These are phyloP conservation scores for Datnioides undecimradiatus DNA, from an alignment of 2,113 vertebrate genomes.

Conservation along the genomic window DNA sequence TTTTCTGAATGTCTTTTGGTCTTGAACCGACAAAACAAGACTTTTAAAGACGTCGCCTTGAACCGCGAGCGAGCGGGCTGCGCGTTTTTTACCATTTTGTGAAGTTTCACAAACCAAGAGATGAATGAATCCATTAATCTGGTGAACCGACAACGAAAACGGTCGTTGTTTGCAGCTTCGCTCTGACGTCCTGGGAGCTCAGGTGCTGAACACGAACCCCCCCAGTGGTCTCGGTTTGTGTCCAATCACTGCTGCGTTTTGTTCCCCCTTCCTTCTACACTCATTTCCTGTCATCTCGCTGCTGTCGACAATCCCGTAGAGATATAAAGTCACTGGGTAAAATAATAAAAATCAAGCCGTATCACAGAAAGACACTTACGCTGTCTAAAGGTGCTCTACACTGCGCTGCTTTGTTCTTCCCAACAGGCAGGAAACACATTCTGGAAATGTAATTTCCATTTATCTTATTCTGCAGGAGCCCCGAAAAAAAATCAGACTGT, in stretches of 20 bases:
- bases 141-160: no score
- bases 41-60: no score
- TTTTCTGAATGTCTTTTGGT: no score
- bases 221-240: neutral
- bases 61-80: no score
- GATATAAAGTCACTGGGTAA: neutral
- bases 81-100: no score
- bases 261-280: neutral
- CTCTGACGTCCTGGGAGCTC: neutral
- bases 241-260: neutral
- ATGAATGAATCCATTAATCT: no score
- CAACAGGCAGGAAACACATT: constrained; percentile 33
- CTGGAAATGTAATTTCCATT: constrained; percentile 58
- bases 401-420: constrained; percentile 27
- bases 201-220: neutral
- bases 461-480: constrained; percentile 57
- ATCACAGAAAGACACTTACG: constrained; percentile 9
- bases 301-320: neutral
- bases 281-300: neutral
- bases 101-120: no score
- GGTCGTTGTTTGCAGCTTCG: no score
- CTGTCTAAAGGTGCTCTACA: constrained; percentile 35
- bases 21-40: no score
- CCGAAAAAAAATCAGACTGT: constrained; percentile 61
- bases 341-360: neutral